Evolutionary conservation across 2,888 invertebrate species (phyloP).

Genomic region (Acrobasis consociella): DNA sequence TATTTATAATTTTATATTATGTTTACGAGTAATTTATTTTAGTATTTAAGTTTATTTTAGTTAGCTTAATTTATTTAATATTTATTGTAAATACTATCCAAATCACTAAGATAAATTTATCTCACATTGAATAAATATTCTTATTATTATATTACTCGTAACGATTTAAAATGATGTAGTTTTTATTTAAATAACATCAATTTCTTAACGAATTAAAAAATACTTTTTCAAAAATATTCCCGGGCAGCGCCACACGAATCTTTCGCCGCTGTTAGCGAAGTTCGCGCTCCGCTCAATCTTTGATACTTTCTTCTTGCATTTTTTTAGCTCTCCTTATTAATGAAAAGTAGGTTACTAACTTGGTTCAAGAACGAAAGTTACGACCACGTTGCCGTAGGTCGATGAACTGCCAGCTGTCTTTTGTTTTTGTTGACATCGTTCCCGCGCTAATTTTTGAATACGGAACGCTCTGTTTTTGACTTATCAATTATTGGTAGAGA

Average conservation of each 20-base stretch:
- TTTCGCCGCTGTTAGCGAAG: conserved; percentile 63
- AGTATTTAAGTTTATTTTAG: no score
- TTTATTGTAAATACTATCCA: no score
- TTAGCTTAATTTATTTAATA: no score
- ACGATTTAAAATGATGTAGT: no score
- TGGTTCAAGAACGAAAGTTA: conserved; percentile 82
- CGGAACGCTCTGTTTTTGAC: neutral
- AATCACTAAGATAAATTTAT: no score
- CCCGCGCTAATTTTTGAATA: conserved; percentile 22
- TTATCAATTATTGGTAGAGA: neutral
- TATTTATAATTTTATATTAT: no score
- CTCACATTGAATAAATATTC: no score
- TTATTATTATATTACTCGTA: no score
- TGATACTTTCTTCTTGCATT: conserved; percentile 80
- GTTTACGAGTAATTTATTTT: no score
- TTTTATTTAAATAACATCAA: no score
- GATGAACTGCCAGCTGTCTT: conserved; percentile 77
- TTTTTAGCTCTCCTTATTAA: conserved; percentile 82
- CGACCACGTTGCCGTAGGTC: conserved; percentile 80
- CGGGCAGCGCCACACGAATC: conserved; percentile 48
- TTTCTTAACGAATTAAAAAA: neutral
- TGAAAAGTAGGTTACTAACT: conserved; percentile 83
- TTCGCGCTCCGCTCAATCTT: conserved; percentile 81
- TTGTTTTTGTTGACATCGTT: conserved; percentile 69
- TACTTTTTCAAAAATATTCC: neutral